Evolutionary conservation across 2,888 invertebrate species (phyloP).

Genomic region (Nomada hirtipes): DNA sequence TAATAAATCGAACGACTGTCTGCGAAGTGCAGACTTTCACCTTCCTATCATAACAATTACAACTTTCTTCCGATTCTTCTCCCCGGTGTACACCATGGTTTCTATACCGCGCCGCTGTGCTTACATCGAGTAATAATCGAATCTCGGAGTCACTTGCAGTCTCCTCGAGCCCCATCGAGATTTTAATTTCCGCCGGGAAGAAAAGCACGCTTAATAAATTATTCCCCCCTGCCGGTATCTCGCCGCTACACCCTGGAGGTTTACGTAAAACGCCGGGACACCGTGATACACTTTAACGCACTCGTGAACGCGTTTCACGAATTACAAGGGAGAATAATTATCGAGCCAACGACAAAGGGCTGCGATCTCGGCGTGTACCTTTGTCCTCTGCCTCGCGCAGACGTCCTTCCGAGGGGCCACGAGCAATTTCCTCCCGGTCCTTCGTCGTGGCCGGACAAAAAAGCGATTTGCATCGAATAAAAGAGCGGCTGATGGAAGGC

Average conservation of each 20-base stretch:
- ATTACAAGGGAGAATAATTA: conserved; percentile 63
- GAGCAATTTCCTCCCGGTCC: conserved; percentile 64
- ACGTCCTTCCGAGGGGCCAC: conserved; percentile 62
- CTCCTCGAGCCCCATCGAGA: background rate
- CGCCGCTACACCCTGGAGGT: conserved; percentile 1
- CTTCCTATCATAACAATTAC: too few relatives aligned
- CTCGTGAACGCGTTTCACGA: conserved; percentile 52
- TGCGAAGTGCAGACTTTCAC: too few relatives aligned
- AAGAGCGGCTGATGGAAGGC: conserved; percentile 65
- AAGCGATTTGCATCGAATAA: conserved; percentile 69
- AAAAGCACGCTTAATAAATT: conserved; percentile 20
- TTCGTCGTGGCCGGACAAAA: conserved; percentile 57
- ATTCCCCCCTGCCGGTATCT: conserved; percentile 5
- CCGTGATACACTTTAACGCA: conserved; percentile 53
- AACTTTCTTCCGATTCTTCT: too few relatives aligned
- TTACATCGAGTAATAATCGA: background rate
- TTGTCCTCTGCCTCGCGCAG: conserved; percentile 40
- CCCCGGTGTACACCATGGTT: too few relatives aligned
- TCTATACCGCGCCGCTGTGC: too few relatives aligned
- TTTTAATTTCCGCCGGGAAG: conserved; percentile 12
- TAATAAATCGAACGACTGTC: too few relatives aligned
- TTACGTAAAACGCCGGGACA: conserved; percentile 48
- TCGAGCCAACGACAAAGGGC: conserved; percentile 56
- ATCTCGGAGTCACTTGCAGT: background rate
- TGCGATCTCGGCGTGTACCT: conserved; percentile 47